These are phyloP conservation scores for Nomada fucata DNA, from an alignment of 2,888 invertebrate genomes.

Conservation along the genomic window DNA sequence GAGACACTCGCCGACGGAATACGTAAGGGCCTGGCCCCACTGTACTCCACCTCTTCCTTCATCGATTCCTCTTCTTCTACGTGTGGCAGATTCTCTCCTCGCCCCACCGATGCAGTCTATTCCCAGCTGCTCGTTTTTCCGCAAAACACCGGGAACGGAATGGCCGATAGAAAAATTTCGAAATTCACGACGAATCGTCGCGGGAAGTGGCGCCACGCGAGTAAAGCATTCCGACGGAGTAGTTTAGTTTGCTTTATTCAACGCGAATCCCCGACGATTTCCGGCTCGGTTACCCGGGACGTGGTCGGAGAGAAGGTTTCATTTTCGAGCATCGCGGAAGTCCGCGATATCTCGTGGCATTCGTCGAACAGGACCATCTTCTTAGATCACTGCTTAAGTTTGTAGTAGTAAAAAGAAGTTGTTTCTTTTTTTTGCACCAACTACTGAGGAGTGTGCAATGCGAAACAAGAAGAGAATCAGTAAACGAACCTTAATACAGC, in stretches of 20 bases:
- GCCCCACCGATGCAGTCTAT: background rate
- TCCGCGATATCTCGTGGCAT: no score
- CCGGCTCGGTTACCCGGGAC: conserved; percentile 41
- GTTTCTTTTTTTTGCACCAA: no score
- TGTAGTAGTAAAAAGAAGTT: no score
- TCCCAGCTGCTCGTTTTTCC: conserved; percentile 12
- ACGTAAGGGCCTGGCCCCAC: conserved; percentile 63
- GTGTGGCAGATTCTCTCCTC: background rate
- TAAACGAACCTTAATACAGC: no score
- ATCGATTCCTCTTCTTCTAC: conserved; percentile 37
- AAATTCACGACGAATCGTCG: conserved; percentile 40
- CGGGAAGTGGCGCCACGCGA: conserved; percentile 43
- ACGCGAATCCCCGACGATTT: conserved; percentile 46
- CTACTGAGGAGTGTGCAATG: no score
- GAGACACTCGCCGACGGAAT: conserved; percentile 74
- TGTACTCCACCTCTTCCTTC: conserved; percentile 49
- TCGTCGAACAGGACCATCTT: background rate
- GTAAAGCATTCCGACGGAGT: conserved; percentile 45
- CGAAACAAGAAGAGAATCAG: no score
- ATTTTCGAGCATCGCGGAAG: background rate
- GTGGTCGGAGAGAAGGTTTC: conserved; percentile 1
- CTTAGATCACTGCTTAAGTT: no score
- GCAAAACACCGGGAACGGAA: conserved; percentile 48
- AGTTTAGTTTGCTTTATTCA: conserved; percentile 53
- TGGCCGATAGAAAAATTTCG: conserved; percentile 51